Evolutionary conservation across 1,140 invertebrate species (phyloP).

Genomic region (Lepidurus couesii): DNA sequence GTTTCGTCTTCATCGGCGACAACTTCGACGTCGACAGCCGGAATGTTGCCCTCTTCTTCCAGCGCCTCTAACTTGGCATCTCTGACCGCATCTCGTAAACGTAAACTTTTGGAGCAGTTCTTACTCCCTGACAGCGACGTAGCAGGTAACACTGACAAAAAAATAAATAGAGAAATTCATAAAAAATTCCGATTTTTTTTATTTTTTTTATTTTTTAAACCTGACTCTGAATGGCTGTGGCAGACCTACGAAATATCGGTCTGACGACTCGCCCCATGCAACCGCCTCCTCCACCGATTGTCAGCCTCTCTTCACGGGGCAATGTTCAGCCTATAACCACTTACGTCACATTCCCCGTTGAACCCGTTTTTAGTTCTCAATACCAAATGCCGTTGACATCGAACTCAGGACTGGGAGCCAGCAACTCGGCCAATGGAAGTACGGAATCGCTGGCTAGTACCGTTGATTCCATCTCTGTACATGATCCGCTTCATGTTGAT

Average conservation of each 20-base stretch:
- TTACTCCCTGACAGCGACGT: constrained; percentile 22
- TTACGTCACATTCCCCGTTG: background rate
- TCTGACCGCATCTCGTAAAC: constrained; percentile 32
- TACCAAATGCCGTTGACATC: background rate
- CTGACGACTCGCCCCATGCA: background rate
- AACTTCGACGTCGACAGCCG: background rate
- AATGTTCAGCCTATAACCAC: background rate
- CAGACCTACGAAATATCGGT: background rate
- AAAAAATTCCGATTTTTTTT: no score
- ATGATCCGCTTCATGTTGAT: background rate
- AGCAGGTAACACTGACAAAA: background rate
- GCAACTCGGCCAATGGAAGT: constrained; percentile 30
- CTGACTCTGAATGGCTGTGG: background rate
- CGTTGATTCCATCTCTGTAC: constrained; percentile 30
- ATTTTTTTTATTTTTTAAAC: background rate
- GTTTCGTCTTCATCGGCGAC: background rate
- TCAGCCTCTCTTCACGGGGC: background rate
- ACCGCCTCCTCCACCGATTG: constrained; percentile 15
- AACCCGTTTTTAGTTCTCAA: constrained; percentile 5
- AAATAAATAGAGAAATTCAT: background rate
- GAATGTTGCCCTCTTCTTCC: background rate
- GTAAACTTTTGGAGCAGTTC: constrained; percentile 34
- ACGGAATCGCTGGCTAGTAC: constrained; percentile 34
- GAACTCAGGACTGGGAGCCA: background rate
- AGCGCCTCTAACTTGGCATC: constrained; percentile 28